A percentile compares a stretch with the other conserved stretches of the same genome.
These are phyloP conservation scores for Cassiopea xamachana DNA, from an alignment of 30 jellyfish, hydroid and myxozoan species.

Conservation along the genomic window DNA sequence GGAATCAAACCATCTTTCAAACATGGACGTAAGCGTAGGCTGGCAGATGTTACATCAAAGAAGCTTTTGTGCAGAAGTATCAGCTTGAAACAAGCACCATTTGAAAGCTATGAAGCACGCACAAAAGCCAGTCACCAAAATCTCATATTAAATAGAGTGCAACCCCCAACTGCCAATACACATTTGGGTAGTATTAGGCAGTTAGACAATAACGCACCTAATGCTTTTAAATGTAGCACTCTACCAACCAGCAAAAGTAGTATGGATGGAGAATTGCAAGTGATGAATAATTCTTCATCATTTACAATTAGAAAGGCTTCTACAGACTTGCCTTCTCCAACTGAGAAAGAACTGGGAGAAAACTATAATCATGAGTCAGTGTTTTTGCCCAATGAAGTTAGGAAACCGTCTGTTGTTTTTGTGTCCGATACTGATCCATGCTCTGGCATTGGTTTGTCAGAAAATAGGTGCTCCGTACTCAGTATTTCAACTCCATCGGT, in stretches of 20 bases:
- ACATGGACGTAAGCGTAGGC: neutral
- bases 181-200: no score
- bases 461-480: neutral
- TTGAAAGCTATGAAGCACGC: neutral
- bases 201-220: no score
- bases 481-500: neutral
- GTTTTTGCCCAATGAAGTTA: neutral
- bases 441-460: neutral
- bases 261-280: no score
- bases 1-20: neutral
- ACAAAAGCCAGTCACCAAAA: neutral
- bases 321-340: no score
- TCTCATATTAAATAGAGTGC: neutral
- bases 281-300: no score
- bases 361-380: no score
- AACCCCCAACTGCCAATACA: neutral
- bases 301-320: no score
- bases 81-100: neutral
- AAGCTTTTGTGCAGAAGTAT: neutral
- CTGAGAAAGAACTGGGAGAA: no score
- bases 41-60: neutral
- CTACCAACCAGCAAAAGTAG: no score
- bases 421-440: neutral
- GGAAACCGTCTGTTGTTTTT: neutral
- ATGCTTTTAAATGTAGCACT: no score